Percentiles rank a stretch among this genome's conserved stretches.
Conservation (phyloP, 2,888 invertebrate genomes). For the Eilema sororculum region DNA sequence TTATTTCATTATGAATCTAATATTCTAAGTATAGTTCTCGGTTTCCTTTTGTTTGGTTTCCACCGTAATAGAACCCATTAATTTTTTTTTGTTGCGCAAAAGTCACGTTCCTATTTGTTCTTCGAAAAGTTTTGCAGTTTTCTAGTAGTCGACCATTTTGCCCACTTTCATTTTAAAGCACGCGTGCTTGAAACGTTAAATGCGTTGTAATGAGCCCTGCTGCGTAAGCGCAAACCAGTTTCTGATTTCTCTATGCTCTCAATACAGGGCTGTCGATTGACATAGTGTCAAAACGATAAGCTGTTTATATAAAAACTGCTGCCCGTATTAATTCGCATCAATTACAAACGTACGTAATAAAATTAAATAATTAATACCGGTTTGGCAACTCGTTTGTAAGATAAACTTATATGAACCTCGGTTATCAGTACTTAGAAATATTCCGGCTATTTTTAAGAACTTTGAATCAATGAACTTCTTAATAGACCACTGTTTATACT, state of each 20-base stretch:
- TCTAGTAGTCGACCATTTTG: slow-evolving; percentile 44
- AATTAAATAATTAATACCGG: background rate
- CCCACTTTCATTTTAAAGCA: slow-evolving; percentile 69
- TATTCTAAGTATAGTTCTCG: too few relatives aligned
- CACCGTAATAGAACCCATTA: background rate
- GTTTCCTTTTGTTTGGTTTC: background rate
- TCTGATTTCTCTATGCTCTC: slow-evolving; percentile 50
- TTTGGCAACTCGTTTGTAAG: background rate
- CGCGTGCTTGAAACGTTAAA: slow-evolving; percentile 55
- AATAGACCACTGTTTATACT: background rate
- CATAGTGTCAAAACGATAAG: slow-evolving; percentile 7
- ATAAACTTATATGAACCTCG: background rate
- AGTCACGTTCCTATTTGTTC: background rate
- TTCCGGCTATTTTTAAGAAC: background rate
- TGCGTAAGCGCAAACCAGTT: slow-evolving; percentile 50
- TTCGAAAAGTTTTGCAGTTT: slow-evolving; percentile 17
- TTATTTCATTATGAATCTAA: too few relatives aligned
- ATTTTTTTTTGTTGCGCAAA: background rate
- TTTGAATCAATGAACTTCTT: background rate
- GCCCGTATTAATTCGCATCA: background rate
- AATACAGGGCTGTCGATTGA: slow-evolving; percentile 32
- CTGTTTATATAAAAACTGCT: background rate
- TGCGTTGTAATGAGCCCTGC: slow-evolving; percentile 58
- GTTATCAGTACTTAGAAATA: background rate
- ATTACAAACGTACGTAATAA: background rate